Evolutionary conservation across 2,888 invertebrate genomes (phyloP).

Genomic region (Agrilus cyanescens): DNA sequence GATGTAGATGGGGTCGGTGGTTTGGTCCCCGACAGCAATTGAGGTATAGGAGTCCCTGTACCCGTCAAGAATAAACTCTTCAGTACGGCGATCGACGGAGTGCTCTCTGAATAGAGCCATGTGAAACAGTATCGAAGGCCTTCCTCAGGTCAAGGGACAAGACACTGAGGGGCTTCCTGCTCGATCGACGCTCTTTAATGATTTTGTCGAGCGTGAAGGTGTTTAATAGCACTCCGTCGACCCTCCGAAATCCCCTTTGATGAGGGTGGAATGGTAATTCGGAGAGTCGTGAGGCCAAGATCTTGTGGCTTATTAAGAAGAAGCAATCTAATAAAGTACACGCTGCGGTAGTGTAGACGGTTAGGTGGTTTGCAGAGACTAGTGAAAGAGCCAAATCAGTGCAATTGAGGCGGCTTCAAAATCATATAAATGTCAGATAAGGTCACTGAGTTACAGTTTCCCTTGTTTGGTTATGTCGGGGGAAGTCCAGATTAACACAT

Average conservation of each 20-base stretch:
- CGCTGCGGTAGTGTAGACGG: no score
- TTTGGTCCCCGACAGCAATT: constrained; percentile 12
- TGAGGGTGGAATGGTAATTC: constrained; percentile 8
- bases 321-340: no score
- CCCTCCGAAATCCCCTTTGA: constrained; percentile 24
- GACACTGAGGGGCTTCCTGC: constrained; percentile 23
- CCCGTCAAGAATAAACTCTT: constrained; percentile 18
- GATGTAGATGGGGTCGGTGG: constrained; percentile 11
- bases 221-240: constrained; percentile 30
- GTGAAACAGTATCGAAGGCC: constrained; percentile 28
- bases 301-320: no score
- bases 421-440: no score
- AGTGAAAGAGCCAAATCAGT: no score
- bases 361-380: no score
- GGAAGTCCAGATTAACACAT: no score
- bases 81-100: constrained; percentile 18
- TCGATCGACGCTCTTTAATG: constrained; percentile 19
- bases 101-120: constrained; percentile 17
- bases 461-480: no score
- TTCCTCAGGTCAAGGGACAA: constrained; percentile 31
- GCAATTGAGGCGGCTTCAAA: no score
- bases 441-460: no score
- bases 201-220: constrained; percentile 21
- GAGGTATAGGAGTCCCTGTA: constrained; percentile 14
- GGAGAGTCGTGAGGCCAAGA: no score